Evolutionary conservation across 2,113 vertebrate genomes (phyloP), one percentile per base, ranked within the genome.

Genomic region (Pygathrix nemaeus): DNA sequence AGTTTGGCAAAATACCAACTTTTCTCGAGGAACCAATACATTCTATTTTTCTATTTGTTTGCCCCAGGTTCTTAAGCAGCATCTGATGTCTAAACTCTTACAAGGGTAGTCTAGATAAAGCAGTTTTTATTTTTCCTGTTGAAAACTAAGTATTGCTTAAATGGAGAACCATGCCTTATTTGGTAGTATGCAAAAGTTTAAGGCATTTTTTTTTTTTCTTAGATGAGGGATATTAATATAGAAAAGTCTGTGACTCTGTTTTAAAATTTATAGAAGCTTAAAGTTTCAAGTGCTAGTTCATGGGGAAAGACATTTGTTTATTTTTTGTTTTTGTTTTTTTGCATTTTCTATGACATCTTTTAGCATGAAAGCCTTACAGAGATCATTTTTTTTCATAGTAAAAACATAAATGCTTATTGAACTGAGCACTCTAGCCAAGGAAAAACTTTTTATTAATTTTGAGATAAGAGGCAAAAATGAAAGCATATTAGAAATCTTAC

Each of bases 241-340:
- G 27, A 55, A 93, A 97, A 84, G 27, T 88, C 30, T 73, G 30
- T 40, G 11, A 80, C 2, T 45, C 9, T 66, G 45, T 32, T 93
- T 64, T 85, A 78, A 95, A 90, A 90, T 75, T n/a, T 93, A 75
- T 59, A 48, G 32, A 93, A 81, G 88, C 27, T 57, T 68, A 55
- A 88, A 83, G 16, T 94, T 90, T 57, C 20, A 85, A 70, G 55
- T 35, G 23, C 55, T 40, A 76, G 5, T 73, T 73, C 79, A 82
- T 48, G 23, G 73, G 17, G 76, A 96, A 75, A 75, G 38, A 73
- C 2, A 40, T 27, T 9, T 75, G 8, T 73, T 92, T 82, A 18
- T 43, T 66, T 85, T 84, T 57, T 20, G 11, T 75, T 25, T 57
- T 14, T 75, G 1, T 64, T 92, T 75, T 66, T 85, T 72, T 88